Evolutionary conservation across 2,113 vertebrate species (phyloP).

Genomic region (Cephalopholis sonnerati): DNA sequence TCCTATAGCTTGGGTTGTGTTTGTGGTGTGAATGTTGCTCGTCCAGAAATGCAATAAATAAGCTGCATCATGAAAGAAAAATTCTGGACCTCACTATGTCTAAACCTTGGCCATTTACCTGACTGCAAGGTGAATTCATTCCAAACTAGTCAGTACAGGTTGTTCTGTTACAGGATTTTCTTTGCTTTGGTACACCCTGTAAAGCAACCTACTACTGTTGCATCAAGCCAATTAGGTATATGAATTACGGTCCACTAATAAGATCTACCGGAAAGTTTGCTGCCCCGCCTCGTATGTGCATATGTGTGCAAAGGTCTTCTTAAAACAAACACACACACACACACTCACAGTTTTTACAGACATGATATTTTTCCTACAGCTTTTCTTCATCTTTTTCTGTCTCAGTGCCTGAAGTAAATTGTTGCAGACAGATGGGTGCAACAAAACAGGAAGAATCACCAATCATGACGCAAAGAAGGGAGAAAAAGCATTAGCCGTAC

Average conservation of each 20-base stretch:
- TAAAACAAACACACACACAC: not conserved
- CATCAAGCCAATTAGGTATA: not conserved
- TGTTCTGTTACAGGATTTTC: not conserved
- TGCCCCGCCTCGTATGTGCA: not conserved
- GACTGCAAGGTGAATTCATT: not conserved
- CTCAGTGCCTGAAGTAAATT: slow-evolving; percentile 18
- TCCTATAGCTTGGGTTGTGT: too few relatives aligned
- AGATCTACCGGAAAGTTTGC: too few relatives aligned
- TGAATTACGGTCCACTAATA: too few relatives aligned
- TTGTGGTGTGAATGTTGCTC: too few relatives aligned
- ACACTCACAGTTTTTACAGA: not conserved
- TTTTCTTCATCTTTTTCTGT: slow-evolving; percentile 22
- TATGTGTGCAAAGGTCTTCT: not conserved
- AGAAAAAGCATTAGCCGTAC: slow-evolving; percentile 41
- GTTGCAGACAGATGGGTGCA: slow-evolving; percentile 25
- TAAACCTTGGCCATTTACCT: too few relatives aligned
- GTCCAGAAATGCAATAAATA: too few relatives aligned
- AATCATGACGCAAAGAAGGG: slow-evolving; percentile 32
- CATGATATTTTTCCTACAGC: not conserved
- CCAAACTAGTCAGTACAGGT: not conserved
- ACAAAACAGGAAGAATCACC: slow-evolving; percentile 40
- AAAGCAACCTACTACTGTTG: not conserved
- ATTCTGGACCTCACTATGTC: too few relatives aligned
- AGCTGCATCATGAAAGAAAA: too few relatives aligned
- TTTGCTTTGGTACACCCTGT: not conserved